Evolutionary conservation across 2,113 vertebrate species (phyloP), one percentile per base, ranked within the genome.

Genomic region (Sinocyclocheilus rhinocerous): DNA sequence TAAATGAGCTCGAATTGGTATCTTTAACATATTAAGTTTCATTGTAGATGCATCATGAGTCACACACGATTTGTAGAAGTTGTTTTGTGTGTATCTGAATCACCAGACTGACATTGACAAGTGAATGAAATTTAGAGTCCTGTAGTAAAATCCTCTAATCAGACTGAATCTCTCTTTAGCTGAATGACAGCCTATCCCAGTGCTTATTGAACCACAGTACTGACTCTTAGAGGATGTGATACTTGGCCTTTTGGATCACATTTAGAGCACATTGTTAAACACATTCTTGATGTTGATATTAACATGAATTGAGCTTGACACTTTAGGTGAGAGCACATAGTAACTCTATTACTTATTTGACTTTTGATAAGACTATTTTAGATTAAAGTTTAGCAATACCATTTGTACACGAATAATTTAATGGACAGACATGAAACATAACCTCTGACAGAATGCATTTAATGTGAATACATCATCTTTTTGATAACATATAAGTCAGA

Each of bases 371-470:
- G 29, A 39, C 57, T 59, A 36, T 42, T 42, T 42, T 57, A 6
- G 26, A 52, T 57, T 57, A 20, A 11, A 8, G 33, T 59, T 79
- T n/a, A 22, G 20, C 55, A 7, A 16, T 83, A 59, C 72, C 48
- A 78, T 86, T 79, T 86, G 55, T 15, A 18, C 75, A 57, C 86
- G 18, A 80, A 79, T 86, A 75, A 86, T 83, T 13, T 33, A 83
- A 22, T 55, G 29, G 42, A 78, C 81, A 39, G 42, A 83, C 12
- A 65, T 79, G 80, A 86, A 81, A 78, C 24, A 59, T 36, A 79
- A 88, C 18, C 20, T 67, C n/a, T 12, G 22, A 88, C 81, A 24
- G 36, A 36, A 33, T 55, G 33, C 22, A 45, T 18, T 20, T 59
- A 55, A 39, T 70, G 67, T 39, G 67, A 36, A 70, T 4, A 20